These are phyloP conservation scores for Pseudomyrmex concolor DNA, from an alignment of 1,140 invertebrate genomes.

Conservation along the genomic window DNA sequence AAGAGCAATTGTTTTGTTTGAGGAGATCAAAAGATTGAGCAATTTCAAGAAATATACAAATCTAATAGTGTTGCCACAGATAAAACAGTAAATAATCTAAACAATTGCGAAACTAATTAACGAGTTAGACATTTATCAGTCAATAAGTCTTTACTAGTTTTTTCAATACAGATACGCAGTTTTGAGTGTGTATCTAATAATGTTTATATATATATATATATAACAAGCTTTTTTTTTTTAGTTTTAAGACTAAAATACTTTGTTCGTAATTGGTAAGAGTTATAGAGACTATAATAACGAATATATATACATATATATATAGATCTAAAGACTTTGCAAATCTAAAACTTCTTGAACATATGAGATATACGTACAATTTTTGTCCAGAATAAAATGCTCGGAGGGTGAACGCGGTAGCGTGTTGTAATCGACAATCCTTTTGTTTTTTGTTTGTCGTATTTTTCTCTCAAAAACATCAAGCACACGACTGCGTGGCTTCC, in stretches of 20 bases:
- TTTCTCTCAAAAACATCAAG: conserved; percentile 32
- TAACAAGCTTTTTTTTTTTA: conserved; percentile 42
- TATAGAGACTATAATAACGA: conserved; percentile 28
- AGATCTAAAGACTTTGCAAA: conserved; percentile 35
- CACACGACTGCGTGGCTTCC: conserved; percentile 31
- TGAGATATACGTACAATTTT: neutral
- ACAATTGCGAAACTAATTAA: neutral
- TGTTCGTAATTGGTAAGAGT: conserved; percentile 49
- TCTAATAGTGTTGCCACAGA: neutral
- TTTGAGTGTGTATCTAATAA: conserved; percentile 41
- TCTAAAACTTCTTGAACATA: conserved; percentile 19
- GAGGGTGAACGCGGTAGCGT: neutral
- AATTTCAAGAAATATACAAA: neutral
- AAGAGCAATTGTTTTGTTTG: neutral
- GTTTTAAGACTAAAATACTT: conserved; percentile 58
- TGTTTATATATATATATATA: too few species aligned
- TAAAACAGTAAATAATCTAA: neutral
- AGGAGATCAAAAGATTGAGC: neutral
- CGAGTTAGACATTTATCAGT: conserved; percentile 1
- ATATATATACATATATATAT: conserved; percentile 11
- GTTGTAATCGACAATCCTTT: neutral
- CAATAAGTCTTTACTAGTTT: conserved; percentile 11
- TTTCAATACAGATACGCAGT: conserved; percentile 11
- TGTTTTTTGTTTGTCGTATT: neutral
- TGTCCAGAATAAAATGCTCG: neutral